Evolutionary conservation across 2,888 invertebrate species (phyloP), one percentile per base, ranked within the genome.

Genomic region (Perizoma flavofasciatum): DNA sequence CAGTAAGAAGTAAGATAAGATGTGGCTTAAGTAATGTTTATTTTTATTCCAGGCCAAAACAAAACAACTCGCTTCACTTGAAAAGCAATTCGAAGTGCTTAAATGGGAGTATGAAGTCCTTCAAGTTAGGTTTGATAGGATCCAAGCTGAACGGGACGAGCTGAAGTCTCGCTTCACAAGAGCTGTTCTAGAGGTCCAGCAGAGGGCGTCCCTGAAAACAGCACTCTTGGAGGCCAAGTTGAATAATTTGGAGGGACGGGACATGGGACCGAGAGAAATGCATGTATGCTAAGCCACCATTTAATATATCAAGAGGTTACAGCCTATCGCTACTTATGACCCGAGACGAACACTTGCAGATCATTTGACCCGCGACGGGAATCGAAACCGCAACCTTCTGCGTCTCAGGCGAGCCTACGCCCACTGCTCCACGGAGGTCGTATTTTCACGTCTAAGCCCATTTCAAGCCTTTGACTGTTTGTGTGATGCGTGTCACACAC

Each of bases 111-210:
- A 94, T 60, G 95, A 95, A 73, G 94, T 95, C 0, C 83, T 97
- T 10, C 94, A 96, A 78, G 93, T 97, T 65, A 93, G 96, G 66
- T 97, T 96, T 79, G 96, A 96, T 72, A 94, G 96, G 73, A 94
- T 96, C 0, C 89, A 95, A 66, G 88, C 88, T 0, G 98, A 98
- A 79, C 93, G 97, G 8, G 95, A 97, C 72, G 95, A 96, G 54
- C 83, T 98, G 32, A 96, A 97, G 77, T 84, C 93, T 4, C 82
- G 95, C 78, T 98, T 98, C 82, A 95, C 97, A 7, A 94, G 95
- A 63, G 96, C 97, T 0, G 95, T 98, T 49, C 89, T 97, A 45
- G 98, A 98, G 77, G 94, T 98, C 4, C 98, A 98, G 80, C 97
- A 97, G 82, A 96, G 96, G 80, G 95, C 96, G 0, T 95, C 96